These are phyloP conservation scores for Telmatherina bonti DNA, from an alignment of 2,797 vertebrate genomes.

Conservation along the genomic window DNA sequence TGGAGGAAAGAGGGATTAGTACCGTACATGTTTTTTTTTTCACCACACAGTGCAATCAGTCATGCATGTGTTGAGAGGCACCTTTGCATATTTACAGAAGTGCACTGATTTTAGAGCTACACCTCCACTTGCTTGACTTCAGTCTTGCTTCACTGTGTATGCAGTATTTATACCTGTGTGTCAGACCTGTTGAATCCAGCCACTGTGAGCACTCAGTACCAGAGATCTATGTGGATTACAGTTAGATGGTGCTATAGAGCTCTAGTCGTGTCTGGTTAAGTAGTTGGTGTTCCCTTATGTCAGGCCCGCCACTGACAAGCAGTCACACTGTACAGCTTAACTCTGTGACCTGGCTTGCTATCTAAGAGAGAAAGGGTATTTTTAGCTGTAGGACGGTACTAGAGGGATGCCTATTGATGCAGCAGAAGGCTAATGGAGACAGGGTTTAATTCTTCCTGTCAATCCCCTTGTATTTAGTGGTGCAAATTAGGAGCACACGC, in stretches of 20 bases:
- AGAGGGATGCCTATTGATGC: conserved; percentile 68
- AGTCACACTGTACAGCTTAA: conserved; percentile 62
- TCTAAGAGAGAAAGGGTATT: conserved; percentile 69
- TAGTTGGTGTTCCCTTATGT: conserved; percentile 55
- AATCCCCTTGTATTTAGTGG: conserved; percentile 69
- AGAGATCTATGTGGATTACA: conserved; percentile 38
- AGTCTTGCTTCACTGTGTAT: not conserved
- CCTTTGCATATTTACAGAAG: conserved; percentile 17
- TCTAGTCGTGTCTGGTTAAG: conserved; percentile 44
- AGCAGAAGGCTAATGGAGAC: conserved; percentile 68
- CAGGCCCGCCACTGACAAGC: conserved; percentile 39
- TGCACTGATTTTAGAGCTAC: not conserved
- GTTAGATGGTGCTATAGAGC: conserved; percentile 46
- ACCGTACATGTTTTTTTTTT: conserved; percentile 64
- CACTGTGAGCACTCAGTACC: not conserved
- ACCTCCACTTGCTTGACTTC: not conserved
- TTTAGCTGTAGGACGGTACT: conserved; percentile 73
- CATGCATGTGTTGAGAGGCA: conserved; percentile 41
- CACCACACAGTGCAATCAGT: conserved; percentile 67
- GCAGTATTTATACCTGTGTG: not conserved
- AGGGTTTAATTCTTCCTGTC: conserved; percentile 69
- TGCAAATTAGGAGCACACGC: conserved; percentile 41
- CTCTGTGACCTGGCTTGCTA: conserved; percentile 72
- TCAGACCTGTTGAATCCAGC: conserved; percentile 29
- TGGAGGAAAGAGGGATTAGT: conserved; percentile 58